phyloP scores from a whole-genome alignment of 2,113 vertebrate species.

The Sitta europaea region DNA sequence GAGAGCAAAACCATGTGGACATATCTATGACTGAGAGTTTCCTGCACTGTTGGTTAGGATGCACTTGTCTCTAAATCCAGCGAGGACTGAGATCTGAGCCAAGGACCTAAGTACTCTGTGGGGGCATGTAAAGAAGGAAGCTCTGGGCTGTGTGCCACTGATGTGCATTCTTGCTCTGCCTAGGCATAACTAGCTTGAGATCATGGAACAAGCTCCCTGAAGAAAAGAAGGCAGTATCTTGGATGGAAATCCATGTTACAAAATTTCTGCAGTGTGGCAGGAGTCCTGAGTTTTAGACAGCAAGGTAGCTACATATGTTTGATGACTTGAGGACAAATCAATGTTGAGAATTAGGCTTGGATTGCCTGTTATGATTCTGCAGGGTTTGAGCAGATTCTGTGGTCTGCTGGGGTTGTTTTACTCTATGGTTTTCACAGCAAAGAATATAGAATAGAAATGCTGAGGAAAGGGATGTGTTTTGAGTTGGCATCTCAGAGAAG shows the following conservation, averaged over 20 bases:
- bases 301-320: accelerated
- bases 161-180: neutral
- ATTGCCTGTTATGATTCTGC: neutral
- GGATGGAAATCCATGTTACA: neutral
- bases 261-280: neutral
- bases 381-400: neutral
- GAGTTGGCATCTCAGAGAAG: neutral
- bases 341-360: neutral
- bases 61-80: neutral
- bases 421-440: neutral
- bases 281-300: neutral
- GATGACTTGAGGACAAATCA: neutral
- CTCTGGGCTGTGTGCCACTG: neutral
- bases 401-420: neutral
- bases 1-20: neutral
- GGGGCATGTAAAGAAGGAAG: neutral
- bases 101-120: neutral
- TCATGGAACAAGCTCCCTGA: neutral
- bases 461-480: neutral
- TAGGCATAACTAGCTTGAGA: neutral
- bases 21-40: neutral
- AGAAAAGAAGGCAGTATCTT: neutral
- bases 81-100: neutral
- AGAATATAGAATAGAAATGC: neutral
- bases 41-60: neutral